These are phyloP conservation scores for Epizoanthus scotinus DNA, from an alignment of 92 coral and sea anemone genomes.

Conservation along the genomic window DNA sequence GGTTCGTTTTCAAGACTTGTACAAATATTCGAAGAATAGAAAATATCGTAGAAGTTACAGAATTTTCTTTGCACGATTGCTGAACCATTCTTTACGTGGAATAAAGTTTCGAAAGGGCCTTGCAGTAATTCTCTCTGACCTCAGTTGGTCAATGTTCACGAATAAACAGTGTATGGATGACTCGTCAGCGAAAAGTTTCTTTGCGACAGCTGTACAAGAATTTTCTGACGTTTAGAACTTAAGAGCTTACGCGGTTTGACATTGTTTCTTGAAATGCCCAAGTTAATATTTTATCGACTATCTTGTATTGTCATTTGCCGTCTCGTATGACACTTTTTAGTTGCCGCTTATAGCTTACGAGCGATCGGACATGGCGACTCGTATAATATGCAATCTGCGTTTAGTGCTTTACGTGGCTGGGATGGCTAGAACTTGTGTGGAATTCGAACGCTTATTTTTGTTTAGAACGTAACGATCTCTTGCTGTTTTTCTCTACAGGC, in stretches of 20 bases:
- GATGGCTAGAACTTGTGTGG: background rate
- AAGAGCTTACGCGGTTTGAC: background rate
- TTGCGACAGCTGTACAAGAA: conserved; percentile 22
- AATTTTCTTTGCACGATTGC: conserved; percentile 6
- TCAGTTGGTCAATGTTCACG: conserved; percentile 13
- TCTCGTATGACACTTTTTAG: conserved; percentile 10
- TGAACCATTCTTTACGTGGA: background rate
- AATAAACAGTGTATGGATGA: background rate
- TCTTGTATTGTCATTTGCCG: conserved; percentile 2
- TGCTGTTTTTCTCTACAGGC: conserved; percentile 2
- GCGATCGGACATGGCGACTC: conserved; percentile 26
- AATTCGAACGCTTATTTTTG: background rate
- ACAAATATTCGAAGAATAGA: background rate
- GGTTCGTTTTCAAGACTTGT: background rate
- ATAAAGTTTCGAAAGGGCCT: background rate
- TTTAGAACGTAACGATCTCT: background rate
- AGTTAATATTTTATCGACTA: conserved; percentile 25
- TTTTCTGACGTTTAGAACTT: background rate
- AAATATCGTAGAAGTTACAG: background rate
- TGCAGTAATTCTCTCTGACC: conserved; percentile 11
- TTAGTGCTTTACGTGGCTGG: background rate
- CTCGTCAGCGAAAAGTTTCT: background rate
- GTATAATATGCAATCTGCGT: background rate
- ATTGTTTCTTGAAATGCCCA: conserved; percentile 7
- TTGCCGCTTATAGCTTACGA: background rate